Base-by-base conservation (phyloP, 2,888 invertebrate genomes). In the Cheilosia vulpina region DNA sequence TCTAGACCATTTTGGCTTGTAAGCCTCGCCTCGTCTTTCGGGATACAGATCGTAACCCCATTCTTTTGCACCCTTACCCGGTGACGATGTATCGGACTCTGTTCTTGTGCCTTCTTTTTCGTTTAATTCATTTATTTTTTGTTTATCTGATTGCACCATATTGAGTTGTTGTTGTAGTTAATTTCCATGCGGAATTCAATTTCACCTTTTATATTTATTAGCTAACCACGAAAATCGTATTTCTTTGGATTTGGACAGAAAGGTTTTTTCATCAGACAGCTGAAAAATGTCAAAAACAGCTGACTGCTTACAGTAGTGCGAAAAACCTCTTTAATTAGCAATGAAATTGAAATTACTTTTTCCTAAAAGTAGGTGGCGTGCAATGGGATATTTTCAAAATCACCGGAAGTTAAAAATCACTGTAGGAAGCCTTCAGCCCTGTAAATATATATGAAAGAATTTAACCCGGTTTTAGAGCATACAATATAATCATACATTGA, bases 31-130 rank as follows among this genome's bases (percentile, higher is more conserved):
- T 89, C 95, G 94, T 88, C 97, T 93, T 91, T 97, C 96, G 0
- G 97, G 97, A 90, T 97, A 97, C 82, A 97, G 93, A 92, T 97
- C 96, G 89, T 96, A 96, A 78, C 96, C 96, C 96, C 96, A 96
- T 87, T 90, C 90, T 79, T 91, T 91, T 9, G 87, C 63, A 21
- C 45, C 87, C 78, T 66, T 88, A 62, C 52, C 38, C 47, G 27
- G 55, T 15, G 60, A 9, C 1, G 62, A 11, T n/a, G 62, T n/a
- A 11, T 81, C 69, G 13, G 76, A 50, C 47, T 85, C 84, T 2
- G 7, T 1, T 43, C 19, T 53, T 24, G 15, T 4, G n/a, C 0
- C 24, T 3, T 34, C 38, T 1, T 43, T 13, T 13, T 57, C 57
- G 4, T 63, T 47, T 19, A 41, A 17, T 52, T 75, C 41, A 34